Conservation (phyloP, 1,140 invertebrate genomes). For the Megalopta genalis region DNA sequence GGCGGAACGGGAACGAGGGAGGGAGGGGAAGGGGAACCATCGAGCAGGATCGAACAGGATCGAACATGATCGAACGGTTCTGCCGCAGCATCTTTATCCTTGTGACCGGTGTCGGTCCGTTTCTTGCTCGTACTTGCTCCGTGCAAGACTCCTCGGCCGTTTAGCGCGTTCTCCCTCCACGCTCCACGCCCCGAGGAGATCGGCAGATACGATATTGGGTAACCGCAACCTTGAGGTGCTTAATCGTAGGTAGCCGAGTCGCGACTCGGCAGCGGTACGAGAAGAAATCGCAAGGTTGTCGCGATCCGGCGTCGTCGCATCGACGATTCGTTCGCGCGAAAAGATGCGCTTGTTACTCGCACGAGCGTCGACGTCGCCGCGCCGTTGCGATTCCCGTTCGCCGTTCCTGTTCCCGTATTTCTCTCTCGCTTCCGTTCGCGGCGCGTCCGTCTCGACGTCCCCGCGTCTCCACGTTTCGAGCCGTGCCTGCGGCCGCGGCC, state of each 20-base stretch:
- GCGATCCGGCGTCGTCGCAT: conserved; percentile 35
- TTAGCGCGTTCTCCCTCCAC: conserved; percentile 1
- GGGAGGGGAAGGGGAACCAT: too few relatives aligned
- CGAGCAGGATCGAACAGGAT: not conserved
- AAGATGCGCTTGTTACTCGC: conserved; percentile 42
- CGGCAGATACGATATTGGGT: conserved; percentile 71
- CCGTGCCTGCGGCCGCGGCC: too few relatives aligned
- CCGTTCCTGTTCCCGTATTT: too few relatives aligned
- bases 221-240: conserved; percentile 72
- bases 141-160: not conserved
- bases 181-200: conserved; percentile 10
- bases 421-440: too few relatives aligned
- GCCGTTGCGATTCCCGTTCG: not conserved
- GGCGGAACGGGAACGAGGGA: not conserved
- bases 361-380: too few relatives aligned
- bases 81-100: not conserved
- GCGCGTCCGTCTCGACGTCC: too few relatives aligned
- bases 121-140: not conserved
- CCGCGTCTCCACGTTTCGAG: too few relatives aligned
- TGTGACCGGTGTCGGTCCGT: not conserved
- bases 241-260: conserved; percentile 67
- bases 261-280: conserved; percentile 44
- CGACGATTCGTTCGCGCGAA: not conserved
- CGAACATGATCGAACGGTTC: not conserved
- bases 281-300: conserved; percentile 67